Conservation (phyloP, 2,888 invertebrate species). For the Dioctria rufipes region DNA sequence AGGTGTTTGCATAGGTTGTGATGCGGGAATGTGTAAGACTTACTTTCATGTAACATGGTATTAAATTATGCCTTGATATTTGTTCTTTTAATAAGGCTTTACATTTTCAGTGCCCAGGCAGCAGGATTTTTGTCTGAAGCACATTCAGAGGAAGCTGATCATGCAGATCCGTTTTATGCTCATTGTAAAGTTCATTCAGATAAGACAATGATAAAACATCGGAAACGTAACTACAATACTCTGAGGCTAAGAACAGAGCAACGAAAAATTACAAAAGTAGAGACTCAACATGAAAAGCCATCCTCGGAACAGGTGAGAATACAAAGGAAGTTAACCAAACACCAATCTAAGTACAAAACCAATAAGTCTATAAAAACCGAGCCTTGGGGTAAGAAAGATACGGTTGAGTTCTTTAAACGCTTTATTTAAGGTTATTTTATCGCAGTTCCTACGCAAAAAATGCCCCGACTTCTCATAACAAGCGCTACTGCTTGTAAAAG, state of each 20-base stretch:
- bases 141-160: conserved; percentile 89
- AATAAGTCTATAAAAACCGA: conserved; percentile 82
- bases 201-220: conserved; percentile 85
- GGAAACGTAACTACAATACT: conserved; percentile 89
- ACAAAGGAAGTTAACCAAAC: conserved; percentile 86
- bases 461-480: conserved; percentile 91
- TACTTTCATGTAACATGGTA: conserved; percentile 98
- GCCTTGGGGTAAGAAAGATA: conserved; percentile 82
- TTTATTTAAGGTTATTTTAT: background rate
- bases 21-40: conserved; percentile 98
- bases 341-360: conserved; percentile 85
- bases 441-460: conserved; percentile 93
- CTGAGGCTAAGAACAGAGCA: conserved; percentile 85
- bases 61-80: conserved; percentile 56
- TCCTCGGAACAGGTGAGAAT: conserved; percentile 82
- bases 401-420: background rate
- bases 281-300: conserved; percentile 66
- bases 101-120: conserved; percentile 84
- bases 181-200: conserved; percentile 97
- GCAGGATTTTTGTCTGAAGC: conserved; percentile 95
- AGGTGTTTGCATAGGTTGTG: conserved; percentile 97
- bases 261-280: conserved; percentile 71
- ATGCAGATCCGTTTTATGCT: conserved; percentile 97
- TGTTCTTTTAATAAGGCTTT: background rate
- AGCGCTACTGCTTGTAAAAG: conserved; percentile 90